Conservation (phyloP, 1,140 invertebrate species). For the Eupeodes corollae region DNA sequence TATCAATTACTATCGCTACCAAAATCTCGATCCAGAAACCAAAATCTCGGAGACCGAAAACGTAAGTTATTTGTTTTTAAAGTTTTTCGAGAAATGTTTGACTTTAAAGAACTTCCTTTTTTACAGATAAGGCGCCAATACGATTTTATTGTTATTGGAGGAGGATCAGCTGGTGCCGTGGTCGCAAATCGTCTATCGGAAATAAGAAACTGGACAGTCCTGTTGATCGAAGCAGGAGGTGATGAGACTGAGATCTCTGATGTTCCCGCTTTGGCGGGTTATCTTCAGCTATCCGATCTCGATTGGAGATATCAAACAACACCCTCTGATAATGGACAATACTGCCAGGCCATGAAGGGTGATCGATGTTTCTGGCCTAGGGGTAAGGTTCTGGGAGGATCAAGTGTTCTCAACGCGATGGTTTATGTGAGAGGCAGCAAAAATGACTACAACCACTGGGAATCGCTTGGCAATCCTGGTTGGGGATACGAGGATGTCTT, state of each 20-base stretch:
- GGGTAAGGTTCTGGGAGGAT: conserved; percentile 83
- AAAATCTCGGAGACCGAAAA: conserved; percentile 54
- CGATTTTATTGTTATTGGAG: conserved; percentile 80
- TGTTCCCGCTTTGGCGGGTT: conserved; percentile 62
- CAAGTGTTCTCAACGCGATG: conserved; percentile 89
- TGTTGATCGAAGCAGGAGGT: conserved; percentile 72
- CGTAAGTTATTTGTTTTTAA: conserved; percentile 43
- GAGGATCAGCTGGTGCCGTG: conserved; percentile 86
- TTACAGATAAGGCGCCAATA: conserved; percentile 58
- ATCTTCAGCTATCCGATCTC: conserved; percentile 63
- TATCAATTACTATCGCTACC: conserved; percentile 69
- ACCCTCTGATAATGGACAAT: conserved; percentile 59
- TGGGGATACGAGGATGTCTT: conserved; percentile 83
- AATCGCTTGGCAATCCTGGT: conserved; percentile 67
- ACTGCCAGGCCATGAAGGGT: conserved; percentile 71
- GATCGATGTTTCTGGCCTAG: conserved; percentile 79
- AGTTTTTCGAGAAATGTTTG: not conserved
- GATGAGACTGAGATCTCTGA: conserved; percentile 72
- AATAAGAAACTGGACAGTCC: conserved; percentile 61
- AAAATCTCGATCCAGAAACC: conserved; percentile 68
- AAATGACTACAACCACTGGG: conserved; percentile 88
- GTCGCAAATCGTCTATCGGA: conserved; percentile 79
- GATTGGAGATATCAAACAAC: conserved; percentile 91
- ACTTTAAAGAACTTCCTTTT: not conserved
- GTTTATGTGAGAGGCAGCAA: conserved; percentile 87